Base-by-base conservation (phyloP, 2,113 vertebrate genomes). In the Sturnira hondurensis region DNA sequence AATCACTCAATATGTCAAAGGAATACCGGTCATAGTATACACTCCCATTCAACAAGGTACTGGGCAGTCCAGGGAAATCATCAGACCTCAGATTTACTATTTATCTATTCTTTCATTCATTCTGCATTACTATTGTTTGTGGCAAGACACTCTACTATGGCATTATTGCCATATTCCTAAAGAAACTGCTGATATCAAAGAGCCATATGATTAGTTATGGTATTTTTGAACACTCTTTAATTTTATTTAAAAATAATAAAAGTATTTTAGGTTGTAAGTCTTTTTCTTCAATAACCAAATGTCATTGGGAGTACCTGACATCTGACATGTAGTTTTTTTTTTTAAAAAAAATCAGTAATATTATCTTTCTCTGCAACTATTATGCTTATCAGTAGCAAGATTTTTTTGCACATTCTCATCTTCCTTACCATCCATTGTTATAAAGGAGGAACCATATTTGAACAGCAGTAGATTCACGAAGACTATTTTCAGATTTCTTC, bases 171-270 rank as follows among this genome's bases (percentile, higher is more conserved):
- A n/a, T 20, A 47, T 70, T 74, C 36, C n/a, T 31, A 13, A 13
- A 70, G 45, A 83, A 89, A 56, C 17, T n/a, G 3, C 26, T 47
- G 19, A 43, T 80, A 70, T 36, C 47, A 52, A 17, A 73, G 9
- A 89, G 7, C 19, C 89, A 4, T 54, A 52, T 84, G 20, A 45
- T 13, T 10, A 24, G 22, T 47, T 91, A 50, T 15, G 15, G 50
- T 52, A 52, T 52, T 24, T 50, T 33, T 13, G 83, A 13, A 31
- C 15, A 58, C 81, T 70, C 4, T 82, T 11, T 52, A 77, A 84
- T 12, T 83, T 38, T 63, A 91, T 85, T 54, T 56, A 74, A 76
- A 43, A 47, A 86, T 26, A 61, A 56, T 36, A 31, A 61, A 88
- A 74, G 3, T 63, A 7, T 86, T 56, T 17, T 67, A 20, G 50